A percentile compares a stretch with the other conserved stretches of the same genome.
phyloP scores from a whole-genome alignment of 2,113 vertebrate species.

The Narcine bancroftii region DNA sequence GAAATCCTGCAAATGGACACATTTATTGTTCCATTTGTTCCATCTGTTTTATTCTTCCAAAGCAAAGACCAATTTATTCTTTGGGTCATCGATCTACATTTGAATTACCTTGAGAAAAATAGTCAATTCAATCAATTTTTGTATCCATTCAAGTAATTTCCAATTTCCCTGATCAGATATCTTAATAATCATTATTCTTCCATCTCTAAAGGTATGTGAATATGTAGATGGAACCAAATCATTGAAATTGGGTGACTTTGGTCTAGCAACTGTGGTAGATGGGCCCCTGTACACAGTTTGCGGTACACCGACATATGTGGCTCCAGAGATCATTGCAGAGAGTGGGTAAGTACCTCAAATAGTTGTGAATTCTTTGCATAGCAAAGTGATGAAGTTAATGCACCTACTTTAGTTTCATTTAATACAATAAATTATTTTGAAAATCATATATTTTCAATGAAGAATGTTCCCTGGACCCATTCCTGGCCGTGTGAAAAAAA shows the following conservation, averaged over 20 bases:
- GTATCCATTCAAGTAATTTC: background rate
- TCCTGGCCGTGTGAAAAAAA: background rate
- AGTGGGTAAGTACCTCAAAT: conserved; percentile 67
- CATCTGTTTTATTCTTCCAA: background rate
- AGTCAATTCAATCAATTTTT: background rate
- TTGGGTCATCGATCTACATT: background rate
- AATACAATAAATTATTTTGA: background rate
- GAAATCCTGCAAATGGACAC: background rate
- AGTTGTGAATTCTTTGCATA: background rate
- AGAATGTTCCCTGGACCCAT: background rate
- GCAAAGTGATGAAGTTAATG: background rate
- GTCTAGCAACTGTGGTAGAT: conserved; percentile 88
- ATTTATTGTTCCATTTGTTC: background rate
- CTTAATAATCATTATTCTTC: background rate
- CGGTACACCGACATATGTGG: conserved; percentile 92
- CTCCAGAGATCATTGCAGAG: conserved; percentile 93
- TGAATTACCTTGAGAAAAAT: background rate
- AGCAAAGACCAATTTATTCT: background rate
- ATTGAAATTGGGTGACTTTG: conserved; percentile 91
- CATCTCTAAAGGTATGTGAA: conserved; percentile 74
- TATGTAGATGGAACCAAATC: conserved; percentile 83
- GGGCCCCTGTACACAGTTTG: conserved; percentile 87
- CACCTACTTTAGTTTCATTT: background rate
- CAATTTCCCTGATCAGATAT: background rate
- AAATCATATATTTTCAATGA: background rate